A percentile compares a stretch with the other conserved stretches of the same genome.
Evolutionary conservation across 2,797 vertebrate species (phyloP).

Genomic region (Diplodus puntazzo): DNA sequence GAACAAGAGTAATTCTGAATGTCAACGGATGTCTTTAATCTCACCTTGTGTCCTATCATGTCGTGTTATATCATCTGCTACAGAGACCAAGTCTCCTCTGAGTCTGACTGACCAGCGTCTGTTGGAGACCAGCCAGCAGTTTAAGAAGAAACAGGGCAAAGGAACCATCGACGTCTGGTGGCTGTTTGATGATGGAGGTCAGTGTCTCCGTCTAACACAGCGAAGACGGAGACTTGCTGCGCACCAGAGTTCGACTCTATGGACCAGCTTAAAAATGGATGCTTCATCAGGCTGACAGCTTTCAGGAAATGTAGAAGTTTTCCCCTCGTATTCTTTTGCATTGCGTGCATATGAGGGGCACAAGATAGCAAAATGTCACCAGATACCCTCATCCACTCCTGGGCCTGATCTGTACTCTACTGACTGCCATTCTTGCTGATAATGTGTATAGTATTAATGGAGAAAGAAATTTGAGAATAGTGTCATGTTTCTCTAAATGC

Average conservation of each 20-base stretch:
- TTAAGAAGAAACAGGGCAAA: conserved; percentile 97
- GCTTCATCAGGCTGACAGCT: too few relatives aligned
- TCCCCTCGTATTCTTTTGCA: too few relatives aligned
- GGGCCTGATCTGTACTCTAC: too few relatives aligned
- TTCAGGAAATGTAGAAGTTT: too few relatives aligned
- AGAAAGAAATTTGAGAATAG: too few relatives aligned
- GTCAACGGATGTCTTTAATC: not conserved
- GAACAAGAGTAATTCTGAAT: not conserved
- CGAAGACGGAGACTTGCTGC: not conserved
- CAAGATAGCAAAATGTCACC: too few relatives aligned
- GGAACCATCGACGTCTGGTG: conserved; percentile 99
- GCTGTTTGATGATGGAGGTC: conserved; percentile 99
- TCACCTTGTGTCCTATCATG: not conserved
- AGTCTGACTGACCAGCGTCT: conserved; percentile 92
- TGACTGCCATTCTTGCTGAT: too few relatives aligned
- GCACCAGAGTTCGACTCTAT: not conserved
- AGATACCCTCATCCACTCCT: too few relatives aligned
- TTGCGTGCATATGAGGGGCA: too few relatives aligned
- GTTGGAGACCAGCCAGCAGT: conserved; percentile 92
- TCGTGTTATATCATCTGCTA: not conserved
- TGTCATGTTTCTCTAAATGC: too few relatives aligned
- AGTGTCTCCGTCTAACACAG: not conserved
- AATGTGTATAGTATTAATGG: too few relatives aligned
- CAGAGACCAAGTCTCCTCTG: conserved; percentile 90
- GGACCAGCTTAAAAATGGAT: too few relatives aligned